Base-by-base conservation (phyloP, 2,797 vertebrate species). In the Megalops cyprinoides region DNA sequence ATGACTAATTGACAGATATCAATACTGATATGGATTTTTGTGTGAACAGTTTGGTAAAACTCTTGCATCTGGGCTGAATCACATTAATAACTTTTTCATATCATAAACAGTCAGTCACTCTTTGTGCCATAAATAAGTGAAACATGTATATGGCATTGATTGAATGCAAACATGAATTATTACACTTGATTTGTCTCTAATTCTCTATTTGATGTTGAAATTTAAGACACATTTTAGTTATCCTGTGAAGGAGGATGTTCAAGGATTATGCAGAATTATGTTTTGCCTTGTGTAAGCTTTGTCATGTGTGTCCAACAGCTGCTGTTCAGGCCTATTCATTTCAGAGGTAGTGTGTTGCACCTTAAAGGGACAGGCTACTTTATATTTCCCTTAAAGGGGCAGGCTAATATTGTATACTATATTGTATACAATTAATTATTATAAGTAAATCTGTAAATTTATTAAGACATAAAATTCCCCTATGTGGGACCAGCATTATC, bases 191-290 rank as follows among this genome's bases (percentile, higher is more conserved):
- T 44, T n/a, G 20, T 44, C 67, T 44, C 37, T n/a, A n/a, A n/a
- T 71, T 71, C 37, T 3, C 18, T 9, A 18, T 10, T 71, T 71
- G 37, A 71, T 20, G 37, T 71, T 20, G n/a, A 42, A 42, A 44
- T 71, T 44, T 20, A 15, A 55, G 65, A 53, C 20, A 55, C 53
- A 20, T 14, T n/a, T n/a, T n/a, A n/a, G 39, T 7, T 37, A 3
- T 65, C 62, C 76, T 81, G 73, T 83, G 55, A 28, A 53, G 71
- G 75, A 42, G 39, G 23, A 73, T 12, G 58, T 39, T 71, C 25
- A 31, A 28, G 28, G 55, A 23, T 51, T 49, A 44, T 46, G 25
- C 3, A 34, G 14, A 51, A 58, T 34, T 31, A 25, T 1, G n/a
- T 55, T 53, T 56, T 44, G 55, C 18, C 10, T 75, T 65, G 34